Evolutionary conservation across 2,113 vertebrate species (phyloP).

Genomic region (Etheostoma cragini): DNA sequence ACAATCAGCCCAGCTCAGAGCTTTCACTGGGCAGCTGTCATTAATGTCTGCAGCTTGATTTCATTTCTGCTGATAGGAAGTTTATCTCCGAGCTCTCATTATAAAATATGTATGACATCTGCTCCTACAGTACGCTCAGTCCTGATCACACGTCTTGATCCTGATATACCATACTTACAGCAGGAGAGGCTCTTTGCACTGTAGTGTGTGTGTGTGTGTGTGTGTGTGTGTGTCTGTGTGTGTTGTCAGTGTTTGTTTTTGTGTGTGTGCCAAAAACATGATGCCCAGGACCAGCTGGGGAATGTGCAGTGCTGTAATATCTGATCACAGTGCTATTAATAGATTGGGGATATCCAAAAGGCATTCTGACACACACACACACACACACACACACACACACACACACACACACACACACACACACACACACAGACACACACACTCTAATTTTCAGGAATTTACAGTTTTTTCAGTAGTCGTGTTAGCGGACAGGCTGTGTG

Average conservation of each 20-base stretch:
- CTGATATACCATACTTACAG: background rate
- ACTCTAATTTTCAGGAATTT: slow-evolving; percentile 10
- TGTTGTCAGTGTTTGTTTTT: background rate
- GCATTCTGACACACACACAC: slow-evolving; percentile 7
- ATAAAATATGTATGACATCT: background rate
- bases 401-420: slow-evolving; percentile 6
- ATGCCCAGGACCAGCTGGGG: slow-evolving; percentile 59
- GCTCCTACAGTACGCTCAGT: background rate
- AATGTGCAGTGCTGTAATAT: slow-evolving; percentile 76
- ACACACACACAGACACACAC: slow-evolving; percentile 16
- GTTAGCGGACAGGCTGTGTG: slow-evolving; percentile 4
- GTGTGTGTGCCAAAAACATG: background rate
- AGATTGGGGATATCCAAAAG: slow-evolving; percentile 56
- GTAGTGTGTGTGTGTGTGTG: background rate
- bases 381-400: slow-evolving; percentile 1
- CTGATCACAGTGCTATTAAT: slow-evolving; percentile 73
- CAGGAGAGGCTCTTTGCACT: background rate
- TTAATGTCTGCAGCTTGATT: background rate
- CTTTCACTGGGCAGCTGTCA: background rate
- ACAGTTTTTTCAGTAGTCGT: slow-evolving; percentile 9
- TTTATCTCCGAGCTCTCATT: background rate
- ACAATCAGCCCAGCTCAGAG: slow-evolving; percentile 12
- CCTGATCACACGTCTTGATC: slow-evolving; percentile 32
- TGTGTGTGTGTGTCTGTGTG: background rate
- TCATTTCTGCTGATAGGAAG: background rate